Percentiles rank a stretch among this genome's conserved stretches.
phyloP scores from a whole-genome alignment of 2,113 vertebrate species.

The Myotis davidii region DNA sequence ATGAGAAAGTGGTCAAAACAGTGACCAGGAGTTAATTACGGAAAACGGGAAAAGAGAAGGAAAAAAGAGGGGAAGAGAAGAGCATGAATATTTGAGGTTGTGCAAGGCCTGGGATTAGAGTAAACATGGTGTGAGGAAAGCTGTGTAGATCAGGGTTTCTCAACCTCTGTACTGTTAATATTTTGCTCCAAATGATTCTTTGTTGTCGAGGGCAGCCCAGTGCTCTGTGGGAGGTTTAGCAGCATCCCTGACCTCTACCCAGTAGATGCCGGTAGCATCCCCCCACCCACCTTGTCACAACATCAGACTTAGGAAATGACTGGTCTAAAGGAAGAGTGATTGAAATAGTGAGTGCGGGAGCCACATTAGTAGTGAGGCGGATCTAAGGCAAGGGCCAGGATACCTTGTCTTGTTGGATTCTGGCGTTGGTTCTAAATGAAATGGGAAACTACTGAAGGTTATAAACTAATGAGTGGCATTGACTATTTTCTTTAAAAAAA shows the following conservation, averaged over 20 bases:
- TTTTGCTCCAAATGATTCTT: not conserved
- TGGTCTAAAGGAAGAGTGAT: not conserved
- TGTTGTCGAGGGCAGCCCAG: not conserved
- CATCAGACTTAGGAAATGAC: not conserved
- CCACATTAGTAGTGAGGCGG: not conserved
- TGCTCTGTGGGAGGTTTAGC: not conserved
- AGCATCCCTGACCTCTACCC: not conserved
- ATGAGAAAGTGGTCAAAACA: not conserved
- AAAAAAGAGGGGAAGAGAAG: not conserved
- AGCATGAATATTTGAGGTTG: not conserved
- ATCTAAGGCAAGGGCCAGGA: not conserved
- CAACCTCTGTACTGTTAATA: not conserved
- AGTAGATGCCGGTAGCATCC: not conserved
- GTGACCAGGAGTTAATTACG: not conserved
- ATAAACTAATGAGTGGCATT: not conserved
- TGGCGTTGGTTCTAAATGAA: not conserved
- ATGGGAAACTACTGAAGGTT: not conserved
- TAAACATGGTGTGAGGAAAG: not conserved
- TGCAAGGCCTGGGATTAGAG: not conserved
- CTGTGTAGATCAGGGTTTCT: not conserved
- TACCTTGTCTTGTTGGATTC: not conserved
- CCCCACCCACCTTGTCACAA: not conserved
- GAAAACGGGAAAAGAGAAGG: not conserved
- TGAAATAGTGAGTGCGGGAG: not conserved
- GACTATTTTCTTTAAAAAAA: not conserved